phyloP scores from a whole-genome alignment of 2,113 vertebrate genomes.

The Callionymus lyra region DNA sequence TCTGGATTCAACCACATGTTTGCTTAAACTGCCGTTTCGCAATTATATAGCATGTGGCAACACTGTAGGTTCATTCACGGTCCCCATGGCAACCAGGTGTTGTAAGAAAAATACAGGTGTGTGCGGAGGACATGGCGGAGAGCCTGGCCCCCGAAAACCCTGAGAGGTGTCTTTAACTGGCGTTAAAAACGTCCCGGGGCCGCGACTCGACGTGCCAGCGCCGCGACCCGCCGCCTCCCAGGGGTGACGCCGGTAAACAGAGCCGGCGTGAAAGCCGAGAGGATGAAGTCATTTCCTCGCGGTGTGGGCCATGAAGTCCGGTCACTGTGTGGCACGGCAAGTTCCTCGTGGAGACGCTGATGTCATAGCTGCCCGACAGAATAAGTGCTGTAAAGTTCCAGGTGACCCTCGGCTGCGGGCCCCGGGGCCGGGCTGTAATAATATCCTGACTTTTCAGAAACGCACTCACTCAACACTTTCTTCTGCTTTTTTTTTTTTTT shows the following conservation, averaged over 20 bases:
- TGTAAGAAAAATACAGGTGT: slow-evolving; percentile 61
- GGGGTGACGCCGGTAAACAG: slow-evolving; percentile 44
- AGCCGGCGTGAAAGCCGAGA: slow-evolving; percentile 35
- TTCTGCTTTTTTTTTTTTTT: too few species aligned
- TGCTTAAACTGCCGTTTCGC: too few species aligned
- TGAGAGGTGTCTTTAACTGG: slow-evolving; percentile 11
- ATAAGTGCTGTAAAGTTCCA: slow-evolving; percentile 52
- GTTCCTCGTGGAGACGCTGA: slow-evolving; percentile 62
- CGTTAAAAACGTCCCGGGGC: slow-evolving; percentile 22
- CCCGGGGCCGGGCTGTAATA: slow-evolving; percentile 42
- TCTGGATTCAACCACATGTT: too few species aligned
- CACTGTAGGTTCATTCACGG: slow-evolving; percentile 8
- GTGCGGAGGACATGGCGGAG: slow-evolving; percentile 20
- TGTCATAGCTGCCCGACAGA: slow-evolving; percentile 51
- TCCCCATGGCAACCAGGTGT: slow-evolving; percentile 40
- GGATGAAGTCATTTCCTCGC: slow-evolving; percentile 58
- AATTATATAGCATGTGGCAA: too few species aligned
- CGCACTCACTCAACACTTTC: slow-evolving; percentile 33
- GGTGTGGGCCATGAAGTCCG: slow-evolving; percentile 48
- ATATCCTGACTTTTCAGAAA: slow-evolving; percentile 49
- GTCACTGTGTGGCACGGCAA: slow-evolving; percentile 48
- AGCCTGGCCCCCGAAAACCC: slow-evolving; percentile 22
- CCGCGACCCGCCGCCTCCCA: slow-evolving; percentile 28
- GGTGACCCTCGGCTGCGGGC: slow-evolving; percentile 46
- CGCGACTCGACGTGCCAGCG: slow-evolving; percentile 31